Conservation (phyloP, 2,888 invertebrate species). For the Cheilosia pagana region DNA sequence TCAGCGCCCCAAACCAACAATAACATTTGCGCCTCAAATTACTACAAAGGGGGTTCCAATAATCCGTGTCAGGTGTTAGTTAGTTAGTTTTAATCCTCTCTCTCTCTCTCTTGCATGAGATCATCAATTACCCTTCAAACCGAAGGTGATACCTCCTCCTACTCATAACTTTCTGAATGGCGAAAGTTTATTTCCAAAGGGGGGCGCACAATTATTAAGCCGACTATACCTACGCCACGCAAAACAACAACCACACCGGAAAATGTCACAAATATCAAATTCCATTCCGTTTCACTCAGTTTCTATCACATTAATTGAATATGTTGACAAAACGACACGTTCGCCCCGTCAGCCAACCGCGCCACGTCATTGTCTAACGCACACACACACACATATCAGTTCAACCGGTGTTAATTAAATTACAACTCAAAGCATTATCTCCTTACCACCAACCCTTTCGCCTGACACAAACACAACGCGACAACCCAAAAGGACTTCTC, state of each 20-base stretch:
- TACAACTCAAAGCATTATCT: conserved; percentile 30
- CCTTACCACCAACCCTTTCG: conserved; percentile 5
- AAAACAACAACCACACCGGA: not conserved
- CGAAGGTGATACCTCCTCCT: conserved; percentile 1
- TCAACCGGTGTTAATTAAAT: conserved; percentile 49
- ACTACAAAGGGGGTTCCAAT: conserved; percentile 1
- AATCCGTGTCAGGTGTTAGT: conserved; percentile 26
- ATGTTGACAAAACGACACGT: conserved; percentile 9
- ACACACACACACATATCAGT: conserved; percentile 13
- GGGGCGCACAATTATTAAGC: conserved; percentile 34
- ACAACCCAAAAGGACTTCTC: not conserved
- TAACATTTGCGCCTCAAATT: not conserved
- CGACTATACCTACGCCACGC: conserved; percentile 26
- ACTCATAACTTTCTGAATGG: not conserved
- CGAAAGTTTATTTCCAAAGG: not conserved
- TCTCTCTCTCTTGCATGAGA: not conserved
- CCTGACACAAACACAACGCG: not conserved
- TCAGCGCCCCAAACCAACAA: too few relatives aligned
- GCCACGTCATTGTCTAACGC: conserved; percentile 15
- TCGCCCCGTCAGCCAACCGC: not conserved
- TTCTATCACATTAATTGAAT: conserved; percentile 46
- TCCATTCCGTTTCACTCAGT: conserved; percentile 51
- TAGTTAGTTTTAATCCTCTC: conserved; percentile 29
- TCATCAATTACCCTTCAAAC: conserved; percentile 36
- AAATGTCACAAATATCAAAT: conserved; percentile 42